Evolutionary conservation across 2,797 vertebrate genomes (phyloP).

Genomic region (Myripristis murdjan): DNA sequence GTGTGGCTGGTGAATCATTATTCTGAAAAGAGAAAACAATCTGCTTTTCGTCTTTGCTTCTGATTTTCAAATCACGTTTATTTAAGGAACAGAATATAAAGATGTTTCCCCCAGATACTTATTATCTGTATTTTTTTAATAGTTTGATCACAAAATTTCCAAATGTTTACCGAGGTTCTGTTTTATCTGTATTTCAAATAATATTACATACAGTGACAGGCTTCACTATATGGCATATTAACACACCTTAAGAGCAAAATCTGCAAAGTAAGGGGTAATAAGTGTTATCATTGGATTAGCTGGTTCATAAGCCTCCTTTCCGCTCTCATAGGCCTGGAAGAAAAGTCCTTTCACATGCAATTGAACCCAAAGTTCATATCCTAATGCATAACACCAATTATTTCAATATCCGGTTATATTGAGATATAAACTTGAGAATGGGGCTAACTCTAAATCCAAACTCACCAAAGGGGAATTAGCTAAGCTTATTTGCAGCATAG

Average conservation of each 20-base stretch:
- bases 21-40: conserved; percentile 33
- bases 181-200: conserved; percentile 28
- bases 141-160: too few species aligned
- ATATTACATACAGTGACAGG: not conserved
- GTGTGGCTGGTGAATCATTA: conserved; percentile 47
- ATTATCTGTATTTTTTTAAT: not conserved
- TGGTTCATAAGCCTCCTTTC: conserved; percentile 72
- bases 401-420: conserved; percentile 54
- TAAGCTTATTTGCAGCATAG: not conserved
- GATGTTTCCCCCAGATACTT: not conserved
- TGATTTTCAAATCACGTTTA: too few species aligned
- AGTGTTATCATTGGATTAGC: conserved; percentile 78
- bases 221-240: conserved; percentile 28
- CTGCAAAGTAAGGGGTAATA: conserved; percentile 65
- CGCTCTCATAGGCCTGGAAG: conserved; percentile 68
- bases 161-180: not conserved
- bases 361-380: conserved; percentile 73
- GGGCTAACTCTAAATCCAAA: conserved; percentile 22
- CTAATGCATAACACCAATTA: conserved; percentile 48
- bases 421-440: conserved; percentile 35
- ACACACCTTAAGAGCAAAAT: conserved; percentile 53
- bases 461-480: conserved; percentile 15
- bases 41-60: not conserved
- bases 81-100: conserved; percentile 8
- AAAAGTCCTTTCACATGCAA: conserved; percentile 74